Base-by-base conservation (phyloP, 2,888 invertebrate genomes). In the Rotaria socialis region DNA sequence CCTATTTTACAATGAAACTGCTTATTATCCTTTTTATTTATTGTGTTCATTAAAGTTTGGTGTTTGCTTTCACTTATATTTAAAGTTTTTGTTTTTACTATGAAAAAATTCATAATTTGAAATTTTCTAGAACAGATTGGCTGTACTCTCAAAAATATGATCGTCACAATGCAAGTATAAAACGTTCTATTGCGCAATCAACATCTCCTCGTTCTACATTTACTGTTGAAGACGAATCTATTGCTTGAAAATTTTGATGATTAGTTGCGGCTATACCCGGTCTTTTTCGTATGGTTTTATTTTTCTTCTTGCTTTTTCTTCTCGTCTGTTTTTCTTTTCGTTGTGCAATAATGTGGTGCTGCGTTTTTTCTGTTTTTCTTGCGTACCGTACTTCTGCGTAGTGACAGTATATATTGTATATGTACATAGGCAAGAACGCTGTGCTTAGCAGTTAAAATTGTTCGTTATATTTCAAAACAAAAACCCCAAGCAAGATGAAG, bases 301-400 rank as follows among this genome's bases (percentile, higher is more conserved):
- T 67, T n/a, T 67, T 67, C 67, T 67, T 67, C 19, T 35, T 67
- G 5, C 19, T 27, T 35, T 67, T 56, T 56, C 35, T 50, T 14
- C 52, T 47, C 11, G 11, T 4, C 11, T 11, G 7, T 47, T 52
- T 52, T 52, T 52, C 14, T 52, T 35, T 67, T 67, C 24, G 67
- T 67, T 67, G 67, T 67, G 67, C 67, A 67, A 67, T 67, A 67
- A 67, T 67, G 67, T 67, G 67, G 67, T 67, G 67, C 67, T 67
- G 35, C 35, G 16, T 67, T 11, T 60, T 60, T n/a, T 58, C 22
- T 10, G 11, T 67, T 60, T 60, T 60, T 11, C 3, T 27, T 27
- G 35, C 27, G 67, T 67, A 27, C 35, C 35, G 27, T 67, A 11
- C 35, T 0, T 67, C 16, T 67, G 1, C 27, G 16, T 67, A 67